Conservation (phyloP, 1,140 invertebrate species). For the Bombus terrestris region DNA sequence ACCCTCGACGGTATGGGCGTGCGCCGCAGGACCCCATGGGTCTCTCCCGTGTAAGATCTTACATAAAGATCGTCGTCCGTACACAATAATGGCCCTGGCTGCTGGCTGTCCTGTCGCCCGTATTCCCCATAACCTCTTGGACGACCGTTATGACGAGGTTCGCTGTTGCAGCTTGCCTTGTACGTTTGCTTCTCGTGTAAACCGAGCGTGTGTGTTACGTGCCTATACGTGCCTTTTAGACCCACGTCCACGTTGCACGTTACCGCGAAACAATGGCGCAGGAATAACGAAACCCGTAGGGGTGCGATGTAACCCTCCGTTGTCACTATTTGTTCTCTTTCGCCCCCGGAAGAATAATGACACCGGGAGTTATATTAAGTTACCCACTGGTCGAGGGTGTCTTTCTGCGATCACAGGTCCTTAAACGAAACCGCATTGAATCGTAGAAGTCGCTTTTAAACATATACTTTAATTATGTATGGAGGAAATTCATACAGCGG, state of each 20-base stretch:
- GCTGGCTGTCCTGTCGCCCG: slow-evolving; percentile 66
- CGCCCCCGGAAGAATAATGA: slow-evolving; percentile 34
- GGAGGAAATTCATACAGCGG: background rate
- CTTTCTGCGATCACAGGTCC: background rate
- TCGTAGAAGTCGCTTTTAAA: too few species aligned
- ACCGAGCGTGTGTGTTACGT: slow-evolving; percentile 39
- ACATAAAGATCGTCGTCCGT: slow-evolving; percentile 74
- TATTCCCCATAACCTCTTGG: slow-evolving; percentile 66
- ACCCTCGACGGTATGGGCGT: slow-evolving; percentile 73
- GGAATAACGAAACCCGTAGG: slow-evolving; percentile 59
- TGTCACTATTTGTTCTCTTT: slow-evolving; percentile 56
- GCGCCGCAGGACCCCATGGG: slow-evolving; percentile 60
- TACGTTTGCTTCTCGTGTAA: slow-evolving; percentile 42
- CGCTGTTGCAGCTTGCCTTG: slow-evolving; percentile 63
- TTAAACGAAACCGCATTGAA: background rate
- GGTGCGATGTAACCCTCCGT: slow-evolving; percentile 63
- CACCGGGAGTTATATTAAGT: slow-evolving; percentile 26
- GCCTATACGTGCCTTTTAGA: slow-evolving; percentile 52
- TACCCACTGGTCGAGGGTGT: background rate
- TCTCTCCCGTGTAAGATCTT: slow-evolving; percentile 73
- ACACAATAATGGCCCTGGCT: slow-evolving; percentile 62
- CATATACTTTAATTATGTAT: too few species aligned
- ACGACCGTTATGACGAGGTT: slow-evolving; percentile 74
- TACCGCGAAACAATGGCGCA: slow-evolving; percentile 61
- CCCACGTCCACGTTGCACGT: slow-evolving; percentile 38